A percentile compares a stretch with the other conserved stretches of the same genome.
Evolutionary conservation across 2,888 invertebrate species (phyloP).

Genomic region (Cetonia aurata): DNA sequence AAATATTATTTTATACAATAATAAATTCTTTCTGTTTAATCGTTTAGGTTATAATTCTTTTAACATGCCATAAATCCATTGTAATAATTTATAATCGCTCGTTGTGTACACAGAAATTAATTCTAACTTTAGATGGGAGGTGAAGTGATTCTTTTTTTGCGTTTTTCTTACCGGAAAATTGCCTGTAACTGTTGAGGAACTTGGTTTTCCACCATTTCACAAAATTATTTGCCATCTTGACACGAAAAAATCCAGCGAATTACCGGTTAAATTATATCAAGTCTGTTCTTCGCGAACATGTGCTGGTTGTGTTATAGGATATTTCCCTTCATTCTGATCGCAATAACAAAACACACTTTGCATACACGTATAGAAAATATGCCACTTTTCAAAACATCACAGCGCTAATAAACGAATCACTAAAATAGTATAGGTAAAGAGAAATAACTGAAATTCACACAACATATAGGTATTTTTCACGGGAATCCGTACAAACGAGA

Average conservation of each 20-base stretch:
- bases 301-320: neutral
- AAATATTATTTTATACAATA: neutral
- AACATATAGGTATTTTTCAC: neutral
- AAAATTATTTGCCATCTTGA: conserved; percentile 78
- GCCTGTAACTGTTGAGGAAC: conserved; percentile 81
- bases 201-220: conserved; percentile 83
- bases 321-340: neutral
- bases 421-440: neutral
- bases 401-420: conserved; percentile 11
- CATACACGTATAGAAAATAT: neutral
- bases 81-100: neutral
- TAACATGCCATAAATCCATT: conserved; percentile 21
- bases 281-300: neutral
- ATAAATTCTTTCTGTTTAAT: conserved; percentile 28
- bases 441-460: conserved; percentile 16
- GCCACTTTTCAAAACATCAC: conserved; percentile 16
- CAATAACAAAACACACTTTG: conserved; percentile 9
- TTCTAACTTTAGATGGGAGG: neutral
- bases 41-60: conserved; percentile 35
- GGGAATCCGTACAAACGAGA: neutral
- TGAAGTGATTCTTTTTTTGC: neutral
- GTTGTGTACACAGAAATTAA: neutral
- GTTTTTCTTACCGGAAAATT: conserved; percentile 74
- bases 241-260: neutral
- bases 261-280: conserved; percentile 11